These are phyloP conservation scores for Atethmia centrago DNA, from an alignment of 2,888 invertebrate genomes.

Conservation along the genomic window DNA sequence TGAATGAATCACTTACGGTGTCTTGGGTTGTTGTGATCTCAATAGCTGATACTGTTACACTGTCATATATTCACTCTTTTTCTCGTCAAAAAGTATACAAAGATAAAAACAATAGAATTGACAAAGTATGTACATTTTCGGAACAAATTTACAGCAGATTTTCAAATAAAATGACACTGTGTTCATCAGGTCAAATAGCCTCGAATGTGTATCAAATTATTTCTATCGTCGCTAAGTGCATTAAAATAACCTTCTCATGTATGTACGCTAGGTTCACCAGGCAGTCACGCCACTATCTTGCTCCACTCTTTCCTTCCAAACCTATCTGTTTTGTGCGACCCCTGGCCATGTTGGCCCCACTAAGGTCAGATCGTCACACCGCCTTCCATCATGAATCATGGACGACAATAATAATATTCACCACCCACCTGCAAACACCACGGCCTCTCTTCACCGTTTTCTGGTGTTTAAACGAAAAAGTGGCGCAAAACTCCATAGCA, in stretches of 20 bases:
- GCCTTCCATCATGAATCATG: background rate
- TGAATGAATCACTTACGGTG: constrained; percentile 25
- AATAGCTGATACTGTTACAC: background rate
- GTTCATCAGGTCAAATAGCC: background rate
- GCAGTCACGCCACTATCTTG: background rate
- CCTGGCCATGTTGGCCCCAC: background rate
- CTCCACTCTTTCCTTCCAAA: background rate
- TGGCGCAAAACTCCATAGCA: background rate
- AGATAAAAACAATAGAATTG: background rate
- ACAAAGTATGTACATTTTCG: background rate
- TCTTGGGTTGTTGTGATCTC: background rate
- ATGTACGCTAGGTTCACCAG: background rate
- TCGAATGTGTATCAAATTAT: too few species aligned
- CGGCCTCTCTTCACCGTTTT: background rate
- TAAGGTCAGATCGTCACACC: background rate
- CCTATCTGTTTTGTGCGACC: background rate
- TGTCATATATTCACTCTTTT: background rate
- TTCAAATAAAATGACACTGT: background rate
- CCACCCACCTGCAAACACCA: too few species aligned
- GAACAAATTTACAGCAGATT: background rate
- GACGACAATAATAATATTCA: background rate
- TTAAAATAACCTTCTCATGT: background rate
- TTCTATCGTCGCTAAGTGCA: background rate
- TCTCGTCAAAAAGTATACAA: too few species aligned
- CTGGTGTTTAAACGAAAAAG: background rate